Evolutionary conservation across 1,140 invertebrate genomes (phyloP).

Genomic region (Anoplophora glabripennis): DNA sequence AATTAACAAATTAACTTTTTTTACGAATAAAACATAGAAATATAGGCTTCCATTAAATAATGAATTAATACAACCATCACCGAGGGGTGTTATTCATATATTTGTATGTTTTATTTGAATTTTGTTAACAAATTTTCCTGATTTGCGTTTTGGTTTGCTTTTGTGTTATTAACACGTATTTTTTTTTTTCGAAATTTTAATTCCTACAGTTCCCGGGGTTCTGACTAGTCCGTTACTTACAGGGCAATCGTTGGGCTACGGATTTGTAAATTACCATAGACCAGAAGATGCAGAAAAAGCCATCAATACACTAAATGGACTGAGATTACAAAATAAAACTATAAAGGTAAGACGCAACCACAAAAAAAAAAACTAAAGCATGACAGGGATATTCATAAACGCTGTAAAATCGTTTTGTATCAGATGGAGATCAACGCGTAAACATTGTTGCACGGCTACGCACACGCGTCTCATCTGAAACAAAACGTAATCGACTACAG

Average conservation of each 20-base stretch:
- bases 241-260: conserved; percentile 99
- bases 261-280: conserved; percentile 97
- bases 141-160: conserved; percentile 26
- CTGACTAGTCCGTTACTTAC: conserved; percentile 47
- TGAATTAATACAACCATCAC: no score
- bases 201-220: conserved; percentile 42
- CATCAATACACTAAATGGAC: conserved; percentile 94
- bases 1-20: background rate
- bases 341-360: conserved; percentile 78
- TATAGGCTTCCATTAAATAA: background rate
- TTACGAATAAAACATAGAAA: background rate
- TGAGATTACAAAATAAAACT: conserved; percentile 97
- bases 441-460: background rate
- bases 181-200: conserved; percentile 41
- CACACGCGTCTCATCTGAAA: background rate
- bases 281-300: conserved; percentile 97
- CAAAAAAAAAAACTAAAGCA: no score
- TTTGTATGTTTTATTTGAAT: background rate
- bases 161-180: conserved; percentile 42
- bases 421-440: no score
- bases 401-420: no score
- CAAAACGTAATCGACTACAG: background rate
- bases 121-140: conserved; percentile 4
- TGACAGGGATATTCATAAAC: no score
- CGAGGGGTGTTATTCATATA: no score